These are phyloP conservation scores for Pholis gunnellus DNA, from an alignment of 2,113 vertebrate species.

Conservation along the genomic window DNA sequence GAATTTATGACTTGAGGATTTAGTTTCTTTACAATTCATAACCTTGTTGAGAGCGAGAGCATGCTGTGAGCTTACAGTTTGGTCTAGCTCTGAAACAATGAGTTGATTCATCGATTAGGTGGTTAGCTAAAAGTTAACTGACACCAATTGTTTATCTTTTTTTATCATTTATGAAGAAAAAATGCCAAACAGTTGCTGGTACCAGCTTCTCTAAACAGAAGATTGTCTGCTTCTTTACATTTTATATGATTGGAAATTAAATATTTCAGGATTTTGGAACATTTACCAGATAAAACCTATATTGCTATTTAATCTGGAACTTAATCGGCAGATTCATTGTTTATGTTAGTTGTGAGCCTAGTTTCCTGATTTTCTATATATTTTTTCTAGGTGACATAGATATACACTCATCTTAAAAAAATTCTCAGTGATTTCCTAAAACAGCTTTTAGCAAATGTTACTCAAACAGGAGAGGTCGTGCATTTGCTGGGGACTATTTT, in stretches of 20 bases:
- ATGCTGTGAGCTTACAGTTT: not conserved
- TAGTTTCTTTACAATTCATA: not conserved
- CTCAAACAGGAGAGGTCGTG: not conserved
- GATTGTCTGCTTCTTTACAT: not conserved
- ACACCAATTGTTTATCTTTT: too few species aligned
- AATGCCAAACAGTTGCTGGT: not conserved
- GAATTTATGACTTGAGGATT: not conserved
- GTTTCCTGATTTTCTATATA: not conserved
- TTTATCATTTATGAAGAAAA: too few species aligned
- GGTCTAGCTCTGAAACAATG: not conserved
- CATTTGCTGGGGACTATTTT: conserved; percentile 10
- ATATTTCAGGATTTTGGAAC: not conserved
- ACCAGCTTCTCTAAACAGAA: not conserved
- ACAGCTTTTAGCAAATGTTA: not conserved
- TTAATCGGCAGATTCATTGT: too few species aligned
- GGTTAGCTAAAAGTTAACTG: not conserved
- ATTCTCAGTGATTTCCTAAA: not conserved
- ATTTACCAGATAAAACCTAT: not conserved
- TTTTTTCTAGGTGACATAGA: not conserved
- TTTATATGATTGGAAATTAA: not conserved
- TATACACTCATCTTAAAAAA: not conserved
- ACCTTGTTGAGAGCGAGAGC: too few species aligned
- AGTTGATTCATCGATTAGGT: not conserved
- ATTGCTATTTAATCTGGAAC: not conserved
- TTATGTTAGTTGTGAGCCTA: not conserved